A percentile compares a stretch with the other conserved stretches of the same genome.
Evolutionary conservation across 1,140 invertebrate genomes (phyloP).

Genomic region (Panulirus ornatus): DNA sequence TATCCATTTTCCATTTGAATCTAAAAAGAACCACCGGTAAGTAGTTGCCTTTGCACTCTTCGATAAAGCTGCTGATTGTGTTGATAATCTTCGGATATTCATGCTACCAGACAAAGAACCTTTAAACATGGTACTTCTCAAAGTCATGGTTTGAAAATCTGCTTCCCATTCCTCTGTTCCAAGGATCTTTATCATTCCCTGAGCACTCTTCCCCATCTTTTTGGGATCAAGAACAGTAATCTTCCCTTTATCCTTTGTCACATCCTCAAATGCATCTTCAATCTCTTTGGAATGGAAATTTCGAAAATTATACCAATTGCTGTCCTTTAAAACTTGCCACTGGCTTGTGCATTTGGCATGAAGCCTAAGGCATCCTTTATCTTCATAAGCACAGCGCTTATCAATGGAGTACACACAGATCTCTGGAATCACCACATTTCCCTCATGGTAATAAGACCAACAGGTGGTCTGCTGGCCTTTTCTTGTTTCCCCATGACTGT

Average conservation of each 20-base stretch:
- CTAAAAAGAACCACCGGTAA: conserved; percentile 47
- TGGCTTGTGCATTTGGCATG: conserved; percentile 56
- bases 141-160: conserved; percentile 35
- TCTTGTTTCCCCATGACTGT: too few species aligned
- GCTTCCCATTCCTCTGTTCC: conserved; percentile 43
- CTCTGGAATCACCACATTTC: conserved; percentile 56
- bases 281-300: conserved; percentile 53
- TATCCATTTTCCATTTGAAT: conserved; percentile 54
- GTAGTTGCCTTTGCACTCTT: conserved; percentile 36
- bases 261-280: conserved; percentile 53
- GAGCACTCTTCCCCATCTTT: background rate
- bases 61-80: conserved; percentile 25
- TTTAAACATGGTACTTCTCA: background rate
- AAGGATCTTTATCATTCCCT: conserved; percentile 18
- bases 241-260: background rate
- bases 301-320: conserved; percentile 55
- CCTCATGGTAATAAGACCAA: conserved; percentile 22
- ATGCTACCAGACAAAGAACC: background rate
- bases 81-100: conserved; percentile 42
- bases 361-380: conserved; percentile 49
- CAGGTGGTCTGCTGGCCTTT: background rate
- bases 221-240: background rate
- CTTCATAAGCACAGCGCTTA: conserved; percentile 47
- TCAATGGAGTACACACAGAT: conserved; percentile 51
- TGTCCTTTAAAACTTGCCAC: conserved; percentile 47